Percentiles rank a stretch among this genome's conserved stretches.
Conservation (phyloP, 2,888 invertebrate species). For the Lasiommata megera region DNA sequence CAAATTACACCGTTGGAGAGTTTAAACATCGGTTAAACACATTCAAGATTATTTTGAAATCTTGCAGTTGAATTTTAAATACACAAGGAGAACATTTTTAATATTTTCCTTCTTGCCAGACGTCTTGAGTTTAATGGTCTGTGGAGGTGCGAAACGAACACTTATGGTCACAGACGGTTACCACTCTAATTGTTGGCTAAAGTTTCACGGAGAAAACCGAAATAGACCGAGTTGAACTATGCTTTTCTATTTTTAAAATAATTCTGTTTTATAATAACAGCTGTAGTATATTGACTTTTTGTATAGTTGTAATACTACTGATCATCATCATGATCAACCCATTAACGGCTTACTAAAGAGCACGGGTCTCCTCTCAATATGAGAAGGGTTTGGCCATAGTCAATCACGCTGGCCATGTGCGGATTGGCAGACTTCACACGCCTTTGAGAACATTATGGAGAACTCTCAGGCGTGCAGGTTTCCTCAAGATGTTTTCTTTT, state of each 20-base stretch:
- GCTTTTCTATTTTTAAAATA: neutral
- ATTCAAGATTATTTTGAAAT: constrained; percentile 7
- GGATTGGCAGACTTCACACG: no score
- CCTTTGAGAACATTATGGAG: no score
- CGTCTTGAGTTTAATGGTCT: constrained; percentile 18
- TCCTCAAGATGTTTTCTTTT: no score
- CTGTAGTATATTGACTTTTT: neutral
- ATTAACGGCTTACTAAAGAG: no score
- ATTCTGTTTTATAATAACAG: neutral
- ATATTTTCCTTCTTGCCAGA: constrained; percentile 13
- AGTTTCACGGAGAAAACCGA: neutral
- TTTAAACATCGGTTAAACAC: constrained; percentile 13
- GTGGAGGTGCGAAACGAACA: constrained; percentile 9
- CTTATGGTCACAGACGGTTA: constrained; percentile 13
- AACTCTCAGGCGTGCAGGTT: no score
- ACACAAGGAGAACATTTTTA: constrained; percentile 7
- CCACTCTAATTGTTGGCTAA: constrained; percentile 8
- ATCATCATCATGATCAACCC: no score
- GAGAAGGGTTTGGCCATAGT: no score
- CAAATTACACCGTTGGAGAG: constrained; percentile 19
- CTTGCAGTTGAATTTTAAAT: constrained; percentile 11
- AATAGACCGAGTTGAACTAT: neutral
- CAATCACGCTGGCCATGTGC: no score
- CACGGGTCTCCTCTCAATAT: no score
- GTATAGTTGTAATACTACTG: no score